Evolutionary conservation across 1,140 invertebrate species (phyloP).

Genomic region (Pseudomyrmex dendroicus): DNA sequence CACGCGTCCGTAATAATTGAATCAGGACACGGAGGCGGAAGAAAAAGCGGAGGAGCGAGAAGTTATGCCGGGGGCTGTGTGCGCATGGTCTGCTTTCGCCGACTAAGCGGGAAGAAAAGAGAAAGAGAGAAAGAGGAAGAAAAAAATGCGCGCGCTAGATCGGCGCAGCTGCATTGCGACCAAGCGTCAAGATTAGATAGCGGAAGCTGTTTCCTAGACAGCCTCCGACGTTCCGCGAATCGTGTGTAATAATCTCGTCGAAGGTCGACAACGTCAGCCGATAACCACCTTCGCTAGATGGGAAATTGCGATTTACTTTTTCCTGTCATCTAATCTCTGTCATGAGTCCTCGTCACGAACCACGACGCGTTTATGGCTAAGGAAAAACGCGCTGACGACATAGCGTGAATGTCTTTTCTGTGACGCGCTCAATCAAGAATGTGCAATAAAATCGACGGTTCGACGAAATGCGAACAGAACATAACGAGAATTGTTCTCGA

Average conservation of each 20-base stretch:
- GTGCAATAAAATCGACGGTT: conserved; percentile 26
- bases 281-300: conserved; percentile 50
- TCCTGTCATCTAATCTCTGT: not conserved
- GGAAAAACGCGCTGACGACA: not conserved
- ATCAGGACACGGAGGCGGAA: not conserved
- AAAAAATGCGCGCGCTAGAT: conserved; percentile 57
- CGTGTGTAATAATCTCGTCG: conserved; percentile 72
- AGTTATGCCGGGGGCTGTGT: not conserved
- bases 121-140: not conserved
- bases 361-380: conserved; percentile 3
- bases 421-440: conserved; percentile 32
- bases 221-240: conserved; percentile 71
- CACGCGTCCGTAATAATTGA: conserved; percentile 61
- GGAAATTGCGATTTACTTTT: conserved; percentile 52
- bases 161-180: conserved; percentile 62
- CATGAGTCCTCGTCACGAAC: not conserved
- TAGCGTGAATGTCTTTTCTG: conserved; percentile 34
- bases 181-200: conserved; percentile 72
- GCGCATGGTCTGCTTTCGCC: not conserved
- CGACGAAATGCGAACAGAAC: conserved; percentile 9
- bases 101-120: not conserved
- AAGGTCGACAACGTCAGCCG: conserved; percentile 64
- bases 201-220: conserved; percentile 67
- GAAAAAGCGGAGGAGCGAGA: conserved; percentile 1
- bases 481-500: conserved; percentile 7